Evolutionary conservation across 2,113 vertebrate species (phyloP), one percentile per base, ranked within the genome.

Genomic region (Ceratotherium simum): DNA sequence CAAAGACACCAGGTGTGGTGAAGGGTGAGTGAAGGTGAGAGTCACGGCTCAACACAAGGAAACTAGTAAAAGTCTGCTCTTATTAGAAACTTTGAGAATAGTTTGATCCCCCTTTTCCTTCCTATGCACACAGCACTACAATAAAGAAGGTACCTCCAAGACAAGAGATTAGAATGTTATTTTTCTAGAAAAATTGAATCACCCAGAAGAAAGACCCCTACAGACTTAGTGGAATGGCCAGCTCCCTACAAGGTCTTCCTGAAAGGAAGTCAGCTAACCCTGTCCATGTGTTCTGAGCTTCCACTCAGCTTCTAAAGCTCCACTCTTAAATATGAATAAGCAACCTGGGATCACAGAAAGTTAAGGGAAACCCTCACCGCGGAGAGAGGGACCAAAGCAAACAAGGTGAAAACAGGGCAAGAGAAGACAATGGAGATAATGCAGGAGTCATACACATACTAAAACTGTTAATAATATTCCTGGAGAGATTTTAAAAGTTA

Each of bases 401-500:
- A 46, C 36, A 51, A 87, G 54, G 27, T 51, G 7, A 67, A 87
- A 93, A 65, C 9, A 65, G 51, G 3, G 27, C 13, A 14, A 16
- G 14, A 18, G 23, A 91, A 79, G 56, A 65, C 94, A 83, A 42
- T 83, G 33, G 73, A 90, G 31, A 48, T 51, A 78, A 83, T 6
- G 1, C 6, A 83, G 14, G 39, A 11, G 39, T 94, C 39, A 79
- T 21, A 58, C 36, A 91, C 25, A 39, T 16, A 20, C 13, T 91
- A 64, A 51, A 90, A 70, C 12, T 85, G 33, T 25, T 23, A 39
- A 36, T 83, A 33, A 58, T 75, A 56, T 73, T 88, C 33, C 36
- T 48, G 1, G n/a, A 25, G n/a, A 91, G n/a, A 79, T 80, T 91
- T 33, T 29, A 62, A 94, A 95, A 78, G 3, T n/a, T 91, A 93